Evolutionary conservation across 1,140 invertebrate species (phyloP).

Genomic region (Lepidurus packardi): DNA sequence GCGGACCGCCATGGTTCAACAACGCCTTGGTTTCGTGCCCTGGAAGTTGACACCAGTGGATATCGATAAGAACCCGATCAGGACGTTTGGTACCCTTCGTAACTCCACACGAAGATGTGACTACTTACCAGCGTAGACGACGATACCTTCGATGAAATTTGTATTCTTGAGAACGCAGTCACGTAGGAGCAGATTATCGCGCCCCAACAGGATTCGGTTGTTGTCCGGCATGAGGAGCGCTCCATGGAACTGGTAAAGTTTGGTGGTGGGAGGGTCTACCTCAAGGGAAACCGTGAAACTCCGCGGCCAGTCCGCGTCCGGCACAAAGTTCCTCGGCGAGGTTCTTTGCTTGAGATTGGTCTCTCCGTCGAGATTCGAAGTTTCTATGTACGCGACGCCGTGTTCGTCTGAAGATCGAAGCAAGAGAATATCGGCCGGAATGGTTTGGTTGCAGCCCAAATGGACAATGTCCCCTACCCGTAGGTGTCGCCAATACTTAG

Average conservation of each 20-base stretch:
- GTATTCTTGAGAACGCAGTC: constrained; percentile 93
- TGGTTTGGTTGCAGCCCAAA: constrained; percentile 90
- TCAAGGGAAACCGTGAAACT: constrained; percentile 79
- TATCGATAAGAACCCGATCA: not conserved
- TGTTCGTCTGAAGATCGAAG: constrained; percentile 83
- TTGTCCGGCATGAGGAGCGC: constrained; percentile 76
- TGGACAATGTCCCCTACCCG: constrained; percentile 92
- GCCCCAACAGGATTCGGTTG: constrained; percentile 72
- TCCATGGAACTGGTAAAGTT: constrained; percentile 92
- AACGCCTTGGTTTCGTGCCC: constrained; percentile 94
- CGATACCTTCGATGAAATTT: constrained; percentile 89
- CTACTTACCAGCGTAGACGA: constrained; percentile 81
- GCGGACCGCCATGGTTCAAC: constrained; percentile 92
- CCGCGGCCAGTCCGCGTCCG: constrained; percentile 65
- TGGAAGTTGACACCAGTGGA: constrained; percentile 41
- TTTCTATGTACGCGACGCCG: constrained; percentile 94
- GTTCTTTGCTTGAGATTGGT: constrained; percentile 97
- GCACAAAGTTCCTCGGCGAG: constrained; percentile 64
- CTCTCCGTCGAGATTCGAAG: constrained; percentile 96
- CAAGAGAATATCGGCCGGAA: constrained; percentile 91
- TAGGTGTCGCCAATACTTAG: constrained; percentile 82
- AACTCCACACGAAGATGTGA: not conserved
- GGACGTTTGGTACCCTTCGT: not conserved
- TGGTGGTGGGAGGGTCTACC: constrained; percentile 88
- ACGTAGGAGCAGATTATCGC: constrained; percentile 86